phyloP scores from a whole-genome alignment of 2,888 invertebrate species.

The Malthinus flaveolus region DNA sequence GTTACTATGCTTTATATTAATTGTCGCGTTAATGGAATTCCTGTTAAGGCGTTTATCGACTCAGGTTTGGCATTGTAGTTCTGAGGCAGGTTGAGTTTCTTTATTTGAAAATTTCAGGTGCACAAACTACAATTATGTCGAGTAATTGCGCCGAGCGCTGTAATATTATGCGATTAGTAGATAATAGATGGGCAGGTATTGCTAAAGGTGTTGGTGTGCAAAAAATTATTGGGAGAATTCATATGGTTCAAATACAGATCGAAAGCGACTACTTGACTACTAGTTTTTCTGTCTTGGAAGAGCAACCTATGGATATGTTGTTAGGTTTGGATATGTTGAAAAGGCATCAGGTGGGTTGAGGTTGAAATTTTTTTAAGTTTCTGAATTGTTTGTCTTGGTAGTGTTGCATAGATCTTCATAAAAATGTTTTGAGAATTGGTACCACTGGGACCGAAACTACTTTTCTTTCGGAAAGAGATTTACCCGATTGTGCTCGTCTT shows the following conservation, averaged over 20 bases:
- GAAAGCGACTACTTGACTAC: constrained; percentile 91
- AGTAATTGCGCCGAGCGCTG: constrained; percentile 93
- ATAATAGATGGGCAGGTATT: constrained; percentile 92
- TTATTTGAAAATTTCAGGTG: constrained; percentile 54
- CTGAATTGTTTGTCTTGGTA: constrained; percentile 44
- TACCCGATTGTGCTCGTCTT: constrained; percentile 81
- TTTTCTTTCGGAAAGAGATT: constrained; percentile 77
- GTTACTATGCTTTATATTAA: constrained; percentile 98
- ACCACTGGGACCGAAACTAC: constrained; percentile 91
- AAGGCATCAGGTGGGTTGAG: constrained; percentile 78
- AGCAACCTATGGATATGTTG: constrained; percentile 98
- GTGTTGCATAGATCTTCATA: constrained; percentile 91
- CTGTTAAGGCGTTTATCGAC: constrained; percentile 98
- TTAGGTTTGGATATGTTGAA: constrained; percentile 96
- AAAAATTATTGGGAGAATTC: constrained; percentile 93
- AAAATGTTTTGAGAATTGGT: constrained; percentile 86
- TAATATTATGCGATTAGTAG: constrained; percentile 87
- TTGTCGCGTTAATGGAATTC: constrained; percentile 94
- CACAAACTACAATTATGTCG: constrained; percentile 98
- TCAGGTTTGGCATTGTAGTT: constrained; percentile 63
- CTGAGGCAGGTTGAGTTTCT: neutral
- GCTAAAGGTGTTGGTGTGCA: constrained; percentile 98
- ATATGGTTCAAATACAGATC: constrained; percentile 96
- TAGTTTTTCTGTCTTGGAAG: constrained; percentile 94
- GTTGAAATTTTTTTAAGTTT: neutral